A percentile compares a stretch with the other conserved stretches of the same genome.
Evolutionary conservation across 2,113 vertebrate genomes (phyloP).

Genomic region (Elephantulus edwardii): DNA sequence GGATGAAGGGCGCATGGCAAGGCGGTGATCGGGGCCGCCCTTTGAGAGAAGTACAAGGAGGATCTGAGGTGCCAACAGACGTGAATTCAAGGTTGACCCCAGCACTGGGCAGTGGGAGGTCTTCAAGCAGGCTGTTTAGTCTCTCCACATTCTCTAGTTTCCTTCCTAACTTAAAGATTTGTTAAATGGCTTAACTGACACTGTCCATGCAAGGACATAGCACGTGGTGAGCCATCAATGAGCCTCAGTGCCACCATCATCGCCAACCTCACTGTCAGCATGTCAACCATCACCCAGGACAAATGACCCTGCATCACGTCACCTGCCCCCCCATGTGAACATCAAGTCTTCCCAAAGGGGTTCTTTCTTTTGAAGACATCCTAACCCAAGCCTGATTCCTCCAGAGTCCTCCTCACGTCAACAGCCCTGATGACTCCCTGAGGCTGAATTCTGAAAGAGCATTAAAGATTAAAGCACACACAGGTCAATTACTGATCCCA

Average conservation of each 20-base stretch:
- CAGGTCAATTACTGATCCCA: slow-evolving; percentile 83
- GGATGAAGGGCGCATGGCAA: neutral
- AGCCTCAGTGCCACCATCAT: accelerated
- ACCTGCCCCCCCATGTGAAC: slow-evolving; percentile 29
- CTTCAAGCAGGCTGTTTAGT: neutral
- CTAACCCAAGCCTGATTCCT: slow-evolving; percentile 80
- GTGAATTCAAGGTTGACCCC: neutral
- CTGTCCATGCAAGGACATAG: neutral
- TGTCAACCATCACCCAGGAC: neutral
- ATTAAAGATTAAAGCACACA: slow-evolving; percentile 84
- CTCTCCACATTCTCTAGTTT: neutral
- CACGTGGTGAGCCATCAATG: neutral
- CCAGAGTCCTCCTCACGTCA: slow-evolving; percentile 79
- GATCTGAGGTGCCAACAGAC: neutral
- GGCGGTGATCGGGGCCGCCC: no score
- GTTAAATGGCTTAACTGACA: neutral
- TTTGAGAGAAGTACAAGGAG: accelerated
- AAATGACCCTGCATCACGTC: accelerated
- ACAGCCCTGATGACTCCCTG: slow-evolving; percentile 80
- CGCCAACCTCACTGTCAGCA: accelerated
- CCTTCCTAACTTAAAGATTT: no score
- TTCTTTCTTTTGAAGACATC: slow-evolving; percentile 79
- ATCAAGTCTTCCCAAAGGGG: slow-evolving; percentile 72
- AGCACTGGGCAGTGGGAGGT: neutral
- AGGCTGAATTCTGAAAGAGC: slow-evolving; percentile 83